These are phyloP conservation scores for Leptobrachium leishanense DNA, from an alignment of 2,113 vertebrate species.

Conservation along the genomic window DNA sequence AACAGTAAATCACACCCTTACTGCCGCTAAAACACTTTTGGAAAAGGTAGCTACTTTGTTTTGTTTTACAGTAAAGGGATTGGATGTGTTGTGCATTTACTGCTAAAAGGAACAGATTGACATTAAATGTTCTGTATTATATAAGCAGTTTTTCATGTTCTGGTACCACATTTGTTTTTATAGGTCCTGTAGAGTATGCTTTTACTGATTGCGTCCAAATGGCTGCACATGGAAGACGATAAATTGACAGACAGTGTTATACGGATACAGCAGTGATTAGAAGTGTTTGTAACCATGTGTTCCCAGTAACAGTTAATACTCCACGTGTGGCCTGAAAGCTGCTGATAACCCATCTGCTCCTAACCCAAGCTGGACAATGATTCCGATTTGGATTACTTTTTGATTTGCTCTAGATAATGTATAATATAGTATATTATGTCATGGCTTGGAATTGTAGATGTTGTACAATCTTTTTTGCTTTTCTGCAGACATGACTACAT, in stretches of 20 bases:
- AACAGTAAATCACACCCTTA: neutral
- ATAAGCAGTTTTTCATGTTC: neutral
- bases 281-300: neutral
- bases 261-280: neutral
- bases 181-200: neutral
- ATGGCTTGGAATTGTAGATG: too few relatives aligned
- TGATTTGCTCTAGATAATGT: too few relatives aligned
- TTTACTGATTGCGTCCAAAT: constrained; percentile 1
- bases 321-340: neutral
- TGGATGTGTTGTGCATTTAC: neutral
- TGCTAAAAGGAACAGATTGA: neutral
- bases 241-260: neutral
- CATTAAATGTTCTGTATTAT: neutral
- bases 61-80: neutral
- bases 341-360: constrained; percentile 28
- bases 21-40: constrained; percentile 11
- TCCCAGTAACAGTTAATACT: neutral
- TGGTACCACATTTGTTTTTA: neutral
- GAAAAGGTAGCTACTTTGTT: neutral
- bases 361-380: neutral
- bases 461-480: too few relatives aligned
- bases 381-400: too few relatives aligned
- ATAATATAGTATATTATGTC: too few relatives aligned
- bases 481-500: too few relatives aligned
- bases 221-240: constrained; percentile 15